These are phyloP conservation scores for Centropristis striata DNA, from an alignment of 2,113 vertebrate species.

Conservation along the genomic window DNA sequence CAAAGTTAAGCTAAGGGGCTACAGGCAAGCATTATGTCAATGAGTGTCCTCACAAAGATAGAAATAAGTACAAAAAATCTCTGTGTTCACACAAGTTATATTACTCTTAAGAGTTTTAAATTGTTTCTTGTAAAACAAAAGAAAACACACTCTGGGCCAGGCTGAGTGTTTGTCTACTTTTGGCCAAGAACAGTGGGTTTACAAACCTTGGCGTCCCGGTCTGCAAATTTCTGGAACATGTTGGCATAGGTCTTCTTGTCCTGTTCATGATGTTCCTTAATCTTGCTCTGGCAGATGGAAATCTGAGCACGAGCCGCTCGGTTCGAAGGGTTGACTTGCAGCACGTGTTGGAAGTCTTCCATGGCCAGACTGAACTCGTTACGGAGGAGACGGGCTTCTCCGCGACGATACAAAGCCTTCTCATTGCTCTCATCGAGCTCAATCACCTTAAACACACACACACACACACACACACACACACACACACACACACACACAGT, in stretches of 20 bases:
- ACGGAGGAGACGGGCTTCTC: slow-evolving; percentile 90
- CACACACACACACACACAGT: neutral
- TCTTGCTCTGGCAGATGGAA: slow-evolving; percentile 90
- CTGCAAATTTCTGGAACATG: slow-evolving; percentile 98
- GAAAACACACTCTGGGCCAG: neutral
- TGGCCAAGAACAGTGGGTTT: slow-evolving; percentile 18
- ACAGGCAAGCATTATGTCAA: too few relatives aligned
- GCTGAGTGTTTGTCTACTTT: slow-evolving; percentile 15
- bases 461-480: slow-evolving; percentile 11
- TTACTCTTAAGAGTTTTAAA: neutral
- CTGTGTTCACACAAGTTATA: too few relatives aligned
- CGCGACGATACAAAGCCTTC: slow-evolving; percentile 94
- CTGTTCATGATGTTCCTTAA: slow-evolving; percentile 92
- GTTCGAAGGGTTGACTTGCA: slow-evolving; percentile 93
- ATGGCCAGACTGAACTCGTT: slow-evolving; percentile 93
- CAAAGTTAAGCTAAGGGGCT: too few relatives aligned
- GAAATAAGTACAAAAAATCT: too few relatives aligned
- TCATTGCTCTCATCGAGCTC: slow-evolving; percentile 92
- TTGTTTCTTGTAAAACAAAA: neutral
- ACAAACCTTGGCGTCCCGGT: slow-evolving; percentile 92
- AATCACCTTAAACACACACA: slow-evolving; percentile 85
- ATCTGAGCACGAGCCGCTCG: slow-evolving; percentile 92
- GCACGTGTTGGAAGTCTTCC: slow-evolving; percentile 91
- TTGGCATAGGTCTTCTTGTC: slow-evolving; percentile 95
- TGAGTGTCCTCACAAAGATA: too few relatives aligned